Percentiles rank a stretch among this genome's conserved stretches.
phyloP scores from a whole-genome alignment of 2,113 vertebrate genomes.

The Rhinoptilus africanus region DNA sequence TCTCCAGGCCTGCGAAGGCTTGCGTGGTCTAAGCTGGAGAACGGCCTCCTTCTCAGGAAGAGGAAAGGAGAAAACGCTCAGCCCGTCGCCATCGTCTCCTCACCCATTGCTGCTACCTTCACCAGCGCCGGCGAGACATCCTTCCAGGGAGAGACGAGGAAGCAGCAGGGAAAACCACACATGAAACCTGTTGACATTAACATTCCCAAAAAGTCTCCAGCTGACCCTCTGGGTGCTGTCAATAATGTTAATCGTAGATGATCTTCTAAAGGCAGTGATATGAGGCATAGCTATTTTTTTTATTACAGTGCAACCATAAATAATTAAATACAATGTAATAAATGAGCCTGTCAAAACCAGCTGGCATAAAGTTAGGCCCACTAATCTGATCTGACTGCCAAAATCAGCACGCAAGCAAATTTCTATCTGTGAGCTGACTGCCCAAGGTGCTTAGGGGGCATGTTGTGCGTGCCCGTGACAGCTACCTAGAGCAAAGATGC shows the following conservation, averaged over 20 bases:
- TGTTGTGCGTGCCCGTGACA: background rate
- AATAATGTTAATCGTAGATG: background rate
- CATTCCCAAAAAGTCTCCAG: background rate
- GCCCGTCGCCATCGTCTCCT: background rate
- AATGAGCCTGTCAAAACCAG: background rate
- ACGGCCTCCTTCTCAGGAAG: background rate
- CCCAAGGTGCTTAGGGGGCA: background rate
- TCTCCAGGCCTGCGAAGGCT: background rate
- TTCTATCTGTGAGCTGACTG: background rate
- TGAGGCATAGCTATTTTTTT: background rate
- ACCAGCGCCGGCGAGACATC: background rate
- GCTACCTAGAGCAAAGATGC: background rate
- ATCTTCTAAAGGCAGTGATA: background rate
- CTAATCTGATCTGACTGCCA: background rate
- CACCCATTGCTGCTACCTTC: background rate
- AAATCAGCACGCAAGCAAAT: background rate
- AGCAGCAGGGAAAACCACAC: background rate
- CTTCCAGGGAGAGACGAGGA: background rate
- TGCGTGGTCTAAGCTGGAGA: rapidly evolving
- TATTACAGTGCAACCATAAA: background rate
- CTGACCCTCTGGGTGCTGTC: background rate
- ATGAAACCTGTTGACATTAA: background rate
- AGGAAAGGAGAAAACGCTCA: background rate
- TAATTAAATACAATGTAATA: slow-evolving; percentile 10
- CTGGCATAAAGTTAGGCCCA: background rate